phyloP scores from a whole-genome alignment of 2,113 vertebrate genomes.

The Blennius ocellaris region DNA sequence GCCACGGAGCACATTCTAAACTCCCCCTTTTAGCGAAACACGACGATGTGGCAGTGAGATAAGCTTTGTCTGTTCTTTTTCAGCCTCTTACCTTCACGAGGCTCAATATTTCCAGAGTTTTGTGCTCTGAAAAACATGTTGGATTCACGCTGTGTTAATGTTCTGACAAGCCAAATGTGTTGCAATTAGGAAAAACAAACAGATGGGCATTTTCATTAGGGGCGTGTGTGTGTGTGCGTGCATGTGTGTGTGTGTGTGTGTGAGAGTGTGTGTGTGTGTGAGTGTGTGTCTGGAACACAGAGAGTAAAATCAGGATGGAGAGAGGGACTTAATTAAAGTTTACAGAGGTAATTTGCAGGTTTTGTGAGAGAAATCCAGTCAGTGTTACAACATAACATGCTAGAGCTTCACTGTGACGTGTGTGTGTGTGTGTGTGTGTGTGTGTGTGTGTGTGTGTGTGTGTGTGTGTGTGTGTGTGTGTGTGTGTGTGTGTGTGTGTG shows the following conservation, averaged over 20 bases:
- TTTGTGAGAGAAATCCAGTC: not conserved
- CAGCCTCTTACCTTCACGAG: constrained; percentile 17
- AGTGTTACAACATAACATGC: not conserved
- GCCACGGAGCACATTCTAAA: not conserved
- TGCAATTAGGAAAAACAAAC: constrained; percentile 68
- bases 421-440: no score
- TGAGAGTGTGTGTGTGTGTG: not conserved
- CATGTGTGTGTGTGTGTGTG: no score
- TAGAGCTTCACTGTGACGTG: not conserved
- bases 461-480: no score
- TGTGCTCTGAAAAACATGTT: constrained; percentile 50
- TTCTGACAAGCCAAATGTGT: constrained; percentile 62
- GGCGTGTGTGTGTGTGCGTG: constrained; percentile 4
- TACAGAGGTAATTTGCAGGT: constrained; percentile 10
- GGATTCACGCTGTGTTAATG: constrained; percentile 59
- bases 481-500: no score
- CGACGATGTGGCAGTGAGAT: not conserved
- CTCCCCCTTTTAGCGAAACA: not conserved
- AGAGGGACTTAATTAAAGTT: not conserved
- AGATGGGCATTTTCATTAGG: constrained; percentile 67
- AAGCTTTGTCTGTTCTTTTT: constrained; percentile 3
- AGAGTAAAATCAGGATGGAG: not conserved
- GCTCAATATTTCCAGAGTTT: constrained; percentile 38
- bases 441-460: no score
- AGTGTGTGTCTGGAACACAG: constrained; percentile 17